Percentiles rank a stretch among this genome's conserved stretches.
Evolutionary conservation across 2,797 vertebrate species (phyloP).

Genomic region (Echeneis naucrates): DNA sequence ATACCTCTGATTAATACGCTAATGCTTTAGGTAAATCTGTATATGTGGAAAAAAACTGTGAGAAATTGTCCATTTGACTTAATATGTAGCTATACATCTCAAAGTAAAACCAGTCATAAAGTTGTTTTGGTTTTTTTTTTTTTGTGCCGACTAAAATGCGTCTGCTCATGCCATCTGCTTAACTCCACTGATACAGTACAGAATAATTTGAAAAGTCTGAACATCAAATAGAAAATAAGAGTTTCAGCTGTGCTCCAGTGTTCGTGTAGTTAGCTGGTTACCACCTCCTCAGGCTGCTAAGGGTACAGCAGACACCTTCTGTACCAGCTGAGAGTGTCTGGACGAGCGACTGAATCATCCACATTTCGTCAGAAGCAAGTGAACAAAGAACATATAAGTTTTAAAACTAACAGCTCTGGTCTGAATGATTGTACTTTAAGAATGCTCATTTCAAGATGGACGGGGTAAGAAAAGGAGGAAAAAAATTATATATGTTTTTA

Average conservation of each 20-base stretch:
- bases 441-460: slow-evolving; percentile 2
- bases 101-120: background rate
- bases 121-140: too few relatives aligned
- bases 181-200: background rate
- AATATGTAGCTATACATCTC: background rate
- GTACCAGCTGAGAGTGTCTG: slow-evolving; percentile 50
- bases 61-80: slow-evolving; percentile 1
- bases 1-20: slow-evolving; percentile 12
- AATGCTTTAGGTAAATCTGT: slow-evolving; percentile 12
- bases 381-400: slow-evolving; percentile 10
- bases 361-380: slow-evolving; percentile 48
- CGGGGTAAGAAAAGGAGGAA: slow-evolving; percentile 5
- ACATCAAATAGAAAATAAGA: slow-evolving; percentile 16
- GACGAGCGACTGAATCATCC: slow-evolving; percentile 57
- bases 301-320: slow-evolving; percentile 61
- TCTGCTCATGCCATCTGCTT: slow-evolving; percentile 1
- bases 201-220: slow-evolving; percentile 21
- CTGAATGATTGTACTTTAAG: slow-evolving; percentile 13
- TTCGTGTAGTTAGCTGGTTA: slow-evolving; percentile 44
- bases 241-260: slow-evolving; percentile 19
- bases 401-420: background rate
- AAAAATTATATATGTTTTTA: too few relatives aligned
- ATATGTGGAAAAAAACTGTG: background rate
- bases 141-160: background rate
- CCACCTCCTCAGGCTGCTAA: slow-evolving; percentile 62